Conservation (phyloP, 2,888 invertebrate genomes). For the Sycophila texana region DNA sequence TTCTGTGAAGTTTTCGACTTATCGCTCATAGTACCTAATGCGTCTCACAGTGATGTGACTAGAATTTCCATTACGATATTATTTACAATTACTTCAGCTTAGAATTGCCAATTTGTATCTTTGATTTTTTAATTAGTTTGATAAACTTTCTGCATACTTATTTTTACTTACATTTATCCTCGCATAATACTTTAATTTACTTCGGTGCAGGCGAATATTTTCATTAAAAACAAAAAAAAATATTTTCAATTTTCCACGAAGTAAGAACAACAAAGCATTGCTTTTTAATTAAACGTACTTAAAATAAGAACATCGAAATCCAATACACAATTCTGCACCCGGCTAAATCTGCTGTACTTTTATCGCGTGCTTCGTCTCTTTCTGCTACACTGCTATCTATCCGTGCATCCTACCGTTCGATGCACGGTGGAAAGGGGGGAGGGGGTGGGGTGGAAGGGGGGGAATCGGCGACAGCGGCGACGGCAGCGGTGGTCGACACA, state of each 20-base stretch:
- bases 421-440: conserved; percentile 6
- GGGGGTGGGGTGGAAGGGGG: too few species aligned
- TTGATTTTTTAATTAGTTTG: too few species aligned
- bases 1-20: conserved; percentile 29
- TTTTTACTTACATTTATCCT: too few species aligned
- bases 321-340: conserved; percentile 46
- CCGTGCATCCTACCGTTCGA: conserved; percentile 56
- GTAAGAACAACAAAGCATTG: conserved; percentile 13
- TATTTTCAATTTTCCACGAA: too few species aligned
- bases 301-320: conserved; percentile 45
- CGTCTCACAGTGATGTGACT: conserved; percentile 1
- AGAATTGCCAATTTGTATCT: too few species aligned
- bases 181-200: neutral
- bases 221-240: conserved; percentile 18
- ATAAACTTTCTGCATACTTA: too few species aligned
- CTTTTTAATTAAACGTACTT: conserved; percentile 53
- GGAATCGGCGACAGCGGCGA: neutral
- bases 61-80: conserved; percentile 32
- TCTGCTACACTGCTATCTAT: conserved; percentile 47
- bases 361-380: conserved; percentile 24
- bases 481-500: conserved; percentile 51
- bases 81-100: neutral
- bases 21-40: neutral
- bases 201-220: neutral
- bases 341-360: conserved; percentile 45